Base-by-base conservation (phyloP, 2,888 invertebrate species). In the Trissolcus brochymenae region DNA sequence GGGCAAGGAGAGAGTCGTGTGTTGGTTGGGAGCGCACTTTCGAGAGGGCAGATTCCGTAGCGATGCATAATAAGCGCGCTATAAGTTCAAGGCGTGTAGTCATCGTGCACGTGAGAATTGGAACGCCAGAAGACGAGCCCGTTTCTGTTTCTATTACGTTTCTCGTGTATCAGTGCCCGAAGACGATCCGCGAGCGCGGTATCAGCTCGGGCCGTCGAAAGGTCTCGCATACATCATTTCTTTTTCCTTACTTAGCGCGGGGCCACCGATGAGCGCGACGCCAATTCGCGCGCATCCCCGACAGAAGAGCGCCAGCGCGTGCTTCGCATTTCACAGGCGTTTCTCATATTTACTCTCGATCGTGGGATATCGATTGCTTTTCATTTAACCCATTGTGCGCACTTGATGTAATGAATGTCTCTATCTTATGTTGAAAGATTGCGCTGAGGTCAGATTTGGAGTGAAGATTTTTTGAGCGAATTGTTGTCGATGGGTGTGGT, bases 71-170 rank as follows among this genome's bases (percentile, higher is more conserved):
- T 84, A 84, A 82, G 82, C 82, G 81, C 76, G 79, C 74, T 71
- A 79, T 81, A 81, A 82, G 81, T 82, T 82, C 82, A 81, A 82
- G 81, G 81, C 81, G 80, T 77, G 78, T 78, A 73, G 75, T 75
- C 82, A 81, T 80, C 82, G 82, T 81, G 83, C 81, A 87, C 88
- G 87, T 88, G 88, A 88, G 88, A 88, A 87, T 86, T 85, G 86
- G 86, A 84, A 86, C 86, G 81, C 83, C 76, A 76, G 80, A 82
- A 84, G 84, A 84, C 83, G 81, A 81, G 82, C 82, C 81, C 73
- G 81, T 81, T 75, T 78, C 80, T 76, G 66, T 73, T 75, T 71
- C 79, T 68, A 65, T 60, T 79, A 64, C 78, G 55, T 67, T 74
- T 65, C 78, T 71, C 70, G 68, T 77, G 67, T 64, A 72, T 68